Conservation (phyloP, 2,888 invertebrate species). For the Lottia scabra region DNA sequence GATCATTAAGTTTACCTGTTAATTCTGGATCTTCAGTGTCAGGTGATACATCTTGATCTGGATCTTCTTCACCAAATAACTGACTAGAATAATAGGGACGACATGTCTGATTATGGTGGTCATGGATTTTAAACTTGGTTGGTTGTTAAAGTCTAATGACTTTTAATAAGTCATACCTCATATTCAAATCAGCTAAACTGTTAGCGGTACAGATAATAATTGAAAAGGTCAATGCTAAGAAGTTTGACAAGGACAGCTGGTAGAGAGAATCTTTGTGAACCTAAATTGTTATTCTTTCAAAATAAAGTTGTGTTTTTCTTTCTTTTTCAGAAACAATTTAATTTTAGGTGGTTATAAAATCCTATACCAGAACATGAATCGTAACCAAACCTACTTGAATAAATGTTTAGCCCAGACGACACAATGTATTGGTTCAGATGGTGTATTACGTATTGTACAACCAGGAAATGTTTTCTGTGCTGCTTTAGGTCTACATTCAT, state of each 20-base stretch:
- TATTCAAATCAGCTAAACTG: too few species aligned
- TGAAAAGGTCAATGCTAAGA: too few species aligned
- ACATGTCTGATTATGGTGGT: too few species aligned
- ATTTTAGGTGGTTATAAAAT: too few species aligned
- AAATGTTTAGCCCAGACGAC: constrained; percentile 99
- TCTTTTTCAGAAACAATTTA: neutral
- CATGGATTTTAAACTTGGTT: too few species aligned
- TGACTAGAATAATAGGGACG: constrained; percentile 77
- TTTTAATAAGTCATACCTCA: neutral
- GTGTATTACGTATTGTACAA: constrained; percentile 98
- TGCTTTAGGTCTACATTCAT: constrained; percentile 94
- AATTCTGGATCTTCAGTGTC: constrained; percentile 96
- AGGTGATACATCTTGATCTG: constrained; percentile 97
- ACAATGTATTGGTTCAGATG: constrained; percentile 98
- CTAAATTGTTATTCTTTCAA: too few species aligned
- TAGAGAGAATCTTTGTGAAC: too few species aligned
- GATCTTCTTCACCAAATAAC: constrained; percentile 93
- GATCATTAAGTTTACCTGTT: constrained; percentile 73
- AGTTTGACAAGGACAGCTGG: too few species aligned
- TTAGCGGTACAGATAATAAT: too few species aligned
- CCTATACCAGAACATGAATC: neutral
- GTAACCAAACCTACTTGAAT: constrained; percentile 83
- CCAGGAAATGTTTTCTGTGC: constrained; percentile 94
- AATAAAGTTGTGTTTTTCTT: too few species aligned
- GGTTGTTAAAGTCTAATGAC: too few species aligned